A percentile compares a stretch with the other conserved stretches of the same genome.
Evolutionary conservation across 2,888 invertebrate genomes (phyloP).

Genomic region (Agrotis clavis): DNA sequence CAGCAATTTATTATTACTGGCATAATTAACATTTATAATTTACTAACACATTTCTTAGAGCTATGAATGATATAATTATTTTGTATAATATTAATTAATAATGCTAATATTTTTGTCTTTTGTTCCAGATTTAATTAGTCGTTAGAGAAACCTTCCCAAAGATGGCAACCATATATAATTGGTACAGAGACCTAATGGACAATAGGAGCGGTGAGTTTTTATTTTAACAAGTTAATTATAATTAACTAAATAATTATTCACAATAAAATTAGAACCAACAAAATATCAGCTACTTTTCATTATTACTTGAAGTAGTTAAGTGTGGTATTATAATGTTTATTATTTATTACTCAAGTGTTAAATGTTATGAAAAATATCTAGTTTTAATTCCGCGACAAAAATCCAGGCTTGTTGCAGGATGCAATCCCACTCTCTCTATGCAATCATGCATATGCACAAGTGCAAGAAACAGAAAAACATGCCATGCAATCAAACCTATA

Average conservation of each 20-base stretch:
- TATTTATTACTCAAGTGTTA: background rate
- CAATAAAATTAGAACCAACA: no score
- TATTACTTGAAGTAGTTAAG: background rate
- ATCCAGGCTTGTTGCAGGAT: no score
- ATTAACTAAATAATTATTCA: background rate
- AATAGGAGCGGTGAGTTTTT: conserved; percentile 93
- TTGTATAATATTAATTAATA: background rate
- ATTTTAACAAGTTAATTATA: background rate
- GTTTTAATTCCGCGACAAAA: no score
- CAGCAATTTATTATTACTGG: background rate
- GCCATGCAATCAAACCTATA: no score
- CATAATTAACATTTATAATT: background rate
- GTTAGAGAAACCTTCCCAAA: conserved; percentile 83
- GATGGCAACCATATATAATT: conserved; percentile 92
- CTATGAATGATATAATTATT: background rate
- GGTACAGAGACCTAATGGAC: conserved; percentile 94
- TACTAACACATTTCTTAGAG: background rate
- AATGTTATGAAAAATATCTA: no score
- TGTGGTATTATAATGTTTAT: conserved; percentile 1
- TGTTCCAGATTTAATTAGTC: conserved; percentile 87
- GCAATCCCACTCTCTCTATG: no score
- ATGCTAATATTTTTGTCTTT: conserved; percentile 60
- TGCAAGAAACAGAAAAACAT: no score
- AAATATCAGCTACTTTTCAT: no score
- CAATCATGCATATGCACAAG: no score